Evolutionary conservation across 2,888 invertebrate species (phyloP).

Genomic region (Cerastis leucographa): DNA sequence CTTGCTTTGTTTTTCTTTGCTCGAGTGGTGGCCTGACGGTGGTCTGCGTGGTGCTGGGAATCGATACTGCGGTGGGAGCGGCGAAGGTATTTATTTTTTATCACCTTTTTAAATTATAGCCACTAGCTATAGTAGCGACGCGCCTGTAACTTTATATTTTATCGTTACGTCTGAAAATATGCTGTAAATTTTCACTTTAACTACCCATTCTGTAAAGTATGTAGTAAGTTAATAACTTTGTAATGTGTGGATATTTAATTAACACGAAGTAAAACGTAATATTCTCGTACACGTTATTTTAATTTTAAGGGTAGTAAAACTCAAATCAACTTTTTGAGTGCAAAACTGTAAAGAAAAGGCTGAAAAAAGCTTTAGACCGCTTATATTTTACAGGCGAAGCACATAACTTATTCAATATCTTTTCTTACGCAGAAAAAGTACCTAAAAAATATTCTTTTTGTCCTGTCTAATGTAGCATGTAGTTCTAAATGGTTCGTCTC

Average conservation of each 20-base stretch:
- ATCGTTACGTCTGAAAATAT: constrained; percentile 18
- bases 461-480: constrained; percentile 18
- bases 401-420: background rate
- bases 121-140: constrained; percentile 15
- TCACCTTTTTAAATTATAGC: constrained; percentile 60
- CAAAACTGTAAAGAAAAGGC: background rate
- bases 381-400: background rate
- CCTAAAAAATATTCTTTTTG: background rate
- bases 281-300: background rate
- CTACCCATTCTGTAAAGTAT: background rate
- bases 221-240: constrained; percentile 9
- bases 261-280: background rate
- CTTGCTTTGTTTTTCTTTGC: constrained; percentile 88
- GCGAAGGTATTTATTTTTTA: constrained; percentile 84
- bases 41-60: constrained; percentile 83
- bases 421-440: constrained; percentile 7
- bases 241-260: constrained; percentile 23
- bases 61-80: constrained; percentile 89
- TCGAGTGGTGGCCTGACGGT: constrained; percentile 82
- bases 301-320: background rate
- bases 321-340: background rate
- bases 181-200: constrained; percentile 41
- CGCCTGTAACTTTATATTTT: constrained; percentile 29
- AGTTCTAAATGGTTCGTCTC: constrained; percentile 10
- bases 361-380: background rate